Conservation (phyloP, 35 echinoderm and acorn worm genomes). For the Patiria miniata region DNA sequence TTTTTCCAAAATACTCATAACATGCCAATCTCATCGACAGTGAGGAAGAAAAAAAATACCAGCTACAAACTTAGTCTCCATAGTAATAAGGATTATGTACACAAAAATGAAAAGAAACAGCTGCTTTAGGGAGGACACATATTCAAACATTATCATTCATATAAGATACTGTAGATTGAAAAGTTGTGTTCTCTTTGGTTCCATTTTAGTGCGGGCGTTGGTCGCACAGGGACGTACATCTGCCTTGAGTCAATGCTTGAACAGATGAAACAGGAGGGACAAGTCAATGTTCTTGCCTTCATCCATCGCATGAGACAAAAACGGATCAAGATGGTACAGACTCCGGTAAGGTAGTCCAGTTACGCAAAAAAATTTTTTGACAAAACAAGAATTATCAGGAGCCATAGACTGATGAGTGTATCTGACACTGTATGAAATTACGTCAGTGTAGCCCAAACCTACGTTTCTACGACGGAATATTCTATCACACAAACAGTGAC, state of each 20-base stretch:
- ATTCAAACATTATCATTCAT: too few species aligned
- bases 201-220: constrained; percentile 61
- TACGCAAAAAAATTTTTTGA: background rate
- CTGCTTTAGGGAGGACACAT: too few species aligned
- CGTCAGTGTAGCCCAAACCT: too few species aligned
- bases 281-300: constrained; percentile 56
- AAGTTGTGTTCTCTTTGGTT: background rate
- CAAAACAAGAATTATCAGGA: background rate
- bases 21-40: too few species aligned
- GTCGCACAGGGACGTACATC: constrained; percentile 60
- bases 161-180: too few species aligned
- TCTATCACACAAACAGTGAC: background rate
- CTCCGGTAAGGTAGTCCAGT: constrained; percentile 3
- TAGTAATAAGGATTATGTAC: too few species aligned
- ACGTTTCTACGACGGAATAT: background rate
- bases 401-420: background rate
- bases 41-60: too few species aligned
- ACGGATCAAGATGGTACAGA: constrained; percentile 49
- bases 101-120: too few species aligned
- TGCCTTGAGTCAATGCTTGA: constrained; percentile 60
- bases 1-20: too few species aligned
- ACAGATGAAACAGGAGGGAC: constrained; percentile 43
- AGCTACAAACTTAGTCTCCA: too few species aligned
- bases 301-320: constrained; percentile 37
- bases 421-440: too few species aligned